phyloP scores from a whole-genome alignment of 2,797 vertebrate genomes.

The Tauraco hartlaubi region DNA sequence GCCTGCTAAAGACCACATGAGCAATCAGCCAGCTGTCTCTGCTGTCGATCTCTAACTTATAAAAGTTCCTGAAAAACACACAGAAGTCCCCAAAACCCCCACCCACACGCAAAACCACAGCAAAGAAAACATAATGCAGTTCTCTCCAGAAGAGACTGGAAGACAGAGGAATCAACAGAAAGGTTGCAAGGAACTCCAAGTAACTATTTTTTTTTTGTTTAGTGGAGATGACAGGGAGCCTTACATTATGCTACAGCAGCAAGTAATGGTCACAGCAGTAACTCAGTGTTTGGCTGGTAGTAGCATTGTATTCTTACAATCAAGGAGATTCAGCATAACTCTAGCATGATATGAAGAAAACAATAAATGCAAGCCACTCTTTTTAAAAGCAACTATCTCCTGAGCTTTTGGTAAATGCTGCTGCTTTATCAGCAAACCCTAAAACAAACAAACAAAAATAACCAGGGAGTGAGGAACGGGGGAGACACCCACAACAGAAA shows the following conservation, averaged over 20 bases:
- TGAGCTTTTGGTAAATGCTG: background rate
- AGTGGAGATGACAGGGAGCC: background rate
- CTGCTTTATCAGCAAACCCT: background rate
- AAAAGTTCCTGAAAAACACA: slow-evolving; percentile 55
- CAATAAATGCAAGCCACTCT: background rate
- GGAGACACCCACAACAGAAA: background rate
- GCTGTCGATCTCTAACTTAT: background rate
- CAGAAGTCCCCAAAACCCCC: background rate
- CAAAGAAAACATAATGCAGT: background rate
- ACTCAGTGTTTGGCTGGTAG: background rate
- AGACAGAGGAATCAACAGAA: background rate
- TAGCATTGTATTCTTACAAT: background rate
- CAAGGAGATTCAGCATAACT: background rate
- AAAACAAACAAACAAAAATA: background rate
- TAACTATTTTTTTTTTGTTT: background rate
- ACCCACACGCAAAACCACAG: background rate
- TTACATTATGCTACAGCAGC: background rate
- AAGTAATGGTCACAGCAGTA: background rate
- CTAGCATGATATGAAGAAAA: background rate
- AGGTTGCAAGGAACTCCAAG: background rate
- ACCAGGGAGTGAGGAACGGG: accelerated
- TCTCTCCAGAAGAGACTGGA: background rate
- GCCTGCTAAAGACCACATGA: slow-evolving; percentile 39
- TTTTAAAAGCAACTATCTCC: background rate
- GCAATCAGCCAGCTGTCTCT: slow-evolving; percentile 59